Conservation (phyloP, 2,888 invertebrate species). For the Junonia oenone region DNA sequence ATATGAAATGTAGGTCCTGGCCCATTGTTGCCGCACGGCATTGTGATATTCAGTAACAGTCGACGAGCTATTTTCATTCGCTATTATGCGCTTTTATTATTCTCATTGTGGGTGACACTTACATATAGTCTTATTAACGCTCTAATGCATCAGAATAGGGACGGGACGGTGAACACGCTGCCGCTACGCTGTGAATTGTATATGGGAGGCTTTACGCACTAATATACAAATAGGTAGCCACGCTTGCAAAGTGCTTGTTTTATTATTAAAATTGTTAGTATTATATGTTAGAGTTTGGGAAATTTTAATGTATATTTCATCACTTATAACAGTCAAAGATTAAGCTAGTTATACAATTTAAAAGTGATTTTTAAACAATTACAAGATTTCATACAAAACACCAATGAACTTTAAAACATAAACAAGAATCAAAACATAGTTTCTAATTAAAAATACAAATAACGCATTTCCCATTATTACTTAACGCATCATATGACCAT, state of each 20-base stretch:
- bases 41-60: constrained; percentile 64
- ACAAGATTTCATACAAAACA: too few species aligned
- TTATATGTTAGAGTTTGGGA: too few species aligned
- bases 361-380: too few species aligned
- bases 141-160: constrained; percentile 35
- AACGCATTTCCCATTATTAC: too few species aligned
- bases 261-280: background rate
- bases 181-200: constrained; percentile 8
- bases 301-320: too few species aligned
- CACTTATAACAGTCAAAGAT: too few species aligned
- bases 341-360: too few species aligned
- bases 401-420: too few species aligned
- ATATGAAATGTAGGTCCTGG: constrained; percentile 60
- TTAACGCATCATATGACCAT: too few species aligned
- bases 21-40: constrained; percentile 62
- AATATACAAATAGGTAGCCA: background rate
- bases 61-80: constrained; percentile 73
- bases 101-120: constrained; percentile 64
- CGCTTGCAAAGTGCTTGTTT: background rate
- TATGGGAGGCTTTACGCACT: constrained; percentile 6
- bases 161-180: constrained; percentile 20
- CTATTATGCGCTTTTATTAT: constrained; percentile 68
- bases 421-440: too few species aligned
- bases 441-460: too few species aligned
- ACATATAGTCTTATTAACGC: constrained; percentile 47